phyloP scores from a whole-genome alignment of 2,888 invertebrate species.

The Patella ulyssiponensis region DNA sequence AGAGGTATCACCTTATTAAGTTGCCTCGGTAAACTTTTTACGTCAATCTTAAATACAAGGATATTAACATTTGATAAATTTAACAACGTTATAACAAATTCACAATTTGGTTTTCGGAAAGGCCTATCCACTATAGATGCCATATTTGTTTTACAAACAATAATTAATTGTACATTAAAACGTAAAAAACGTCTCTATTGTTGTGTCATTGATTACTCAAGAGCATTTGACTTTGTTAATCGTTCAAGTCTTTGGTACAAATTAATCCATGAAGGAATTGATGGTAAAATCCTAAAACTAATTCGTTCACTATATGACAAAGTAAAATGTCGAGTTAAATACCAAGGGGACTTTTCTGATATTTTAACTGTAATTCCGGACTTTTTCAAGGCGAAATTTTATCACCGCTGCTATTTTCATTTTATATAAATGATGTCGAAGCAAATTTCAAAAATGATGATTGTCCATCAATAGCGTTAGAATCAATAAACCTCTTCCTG shows the following conservation, averaged over 20 bases:
- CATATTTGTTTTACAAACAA: constrained; percentile 16
- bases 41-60: constrained; percentile 26
- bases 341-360: too few species aligned
- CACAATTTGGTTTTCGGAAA: constrained; percentile 32
- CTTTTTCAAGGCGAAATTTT: too few species aligned
- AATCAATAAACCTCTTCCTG: too few species aligned
- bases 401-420: too few species aligned
- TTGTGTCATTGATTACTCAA: constrained; percentile 22
- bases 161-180: constrained; percentile 22
- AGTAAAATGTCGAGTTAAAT: neutral
- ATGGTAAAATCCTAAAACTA: neutral
- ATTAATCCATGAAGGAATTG: neutral
- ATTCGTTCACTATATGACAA: neutral
- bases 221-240: neutral
- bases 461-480: too few species aligned
- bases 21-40: constrained; percentile 32
- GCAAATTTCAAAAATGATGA: too few species aligned
- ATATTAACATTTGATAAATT: constrained; percentile 18
- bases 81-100: constrained; percentile 23
- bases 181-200: constrained; percentile 17
- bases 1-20: constrained; percentile 36
- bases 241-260: neutral
- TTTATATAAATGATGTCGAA: too few species aligned
- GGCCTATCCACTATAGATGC: constrained; percentile 28
- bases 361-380: too few species aligned